phyloP scores from a whole-genome alignment of 2,888 invertebrate species.

The Pterobdella sp. region DNA sequence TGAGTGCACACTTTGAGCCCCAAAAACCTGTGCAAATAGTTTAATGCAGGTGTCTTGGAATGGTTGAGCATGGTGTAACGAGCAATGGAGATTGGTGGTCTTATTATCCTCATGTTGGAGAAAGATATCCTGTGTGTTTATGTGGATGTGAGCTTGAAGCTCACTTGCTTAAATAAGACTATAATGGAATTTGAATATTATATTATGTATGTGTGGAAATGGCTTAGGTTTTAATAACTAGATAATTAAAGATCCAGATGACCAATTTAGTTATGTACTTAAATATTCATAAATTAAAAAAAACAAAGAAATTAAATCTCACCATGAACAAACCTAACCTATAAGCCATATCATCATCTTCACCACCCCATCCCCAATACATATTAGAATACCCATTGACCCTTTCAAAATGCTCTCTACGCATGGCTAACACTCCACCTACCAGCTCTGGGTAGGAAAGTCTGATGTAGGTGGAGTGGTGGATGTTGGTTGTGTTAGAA shows the following conservation, averaged over 20 bases:
- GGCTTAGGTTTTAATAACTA: too few relatives aligned
- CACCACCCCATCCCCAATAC: slow-evolving; percentile 52
- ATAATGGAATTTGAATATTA: not conserved
- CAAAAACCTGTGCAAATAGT: slow-evolving; percentile 44
- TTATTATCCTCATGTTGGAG: slow-evolving; percentile 71
- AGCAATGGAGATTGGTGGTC: slow-evolving; percentile 84
- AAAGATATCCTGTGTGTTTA: slow-evolving; percentile 41
- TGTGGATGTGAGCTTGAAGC: not conserved
- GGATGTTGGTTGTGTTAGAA: not conserved
- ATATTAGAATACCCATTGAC: slow-evolving; percentile 53
- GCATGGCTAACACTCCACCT: slow-evolving; percentile 52
- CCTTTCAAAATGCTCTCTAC: slow-evolving; percentile 48
- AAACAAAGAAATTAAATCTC: too few relatives aligned
- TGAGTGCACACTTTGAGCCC: not conserved
- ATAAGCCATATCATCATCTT: slow-evolving; percentile 48
- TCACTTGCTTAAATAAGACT: not conserved
- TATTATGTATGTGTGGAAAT: not conserved
- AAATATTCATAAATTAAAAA: too few relatives aligned
- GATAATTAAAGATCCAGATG: too few relatives aligned
- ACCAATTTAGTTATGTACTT: too few relatives aligned
- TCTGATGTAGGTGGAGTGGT: slow-evolving; percentile 39
- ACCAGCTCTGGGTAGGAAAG: slow-evolving; percentile 51
- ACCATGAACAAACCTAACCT: slow-evolving; percentile 36
- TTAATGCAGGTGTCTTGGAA: slow-evolving; percentile 50
- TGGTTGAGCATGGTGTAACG: slow-evolving; percentile 93